phyloP scores from a whole-genome alignment of 2,797 vertebrate species.

The Hydrolagus colliei region DNA sequence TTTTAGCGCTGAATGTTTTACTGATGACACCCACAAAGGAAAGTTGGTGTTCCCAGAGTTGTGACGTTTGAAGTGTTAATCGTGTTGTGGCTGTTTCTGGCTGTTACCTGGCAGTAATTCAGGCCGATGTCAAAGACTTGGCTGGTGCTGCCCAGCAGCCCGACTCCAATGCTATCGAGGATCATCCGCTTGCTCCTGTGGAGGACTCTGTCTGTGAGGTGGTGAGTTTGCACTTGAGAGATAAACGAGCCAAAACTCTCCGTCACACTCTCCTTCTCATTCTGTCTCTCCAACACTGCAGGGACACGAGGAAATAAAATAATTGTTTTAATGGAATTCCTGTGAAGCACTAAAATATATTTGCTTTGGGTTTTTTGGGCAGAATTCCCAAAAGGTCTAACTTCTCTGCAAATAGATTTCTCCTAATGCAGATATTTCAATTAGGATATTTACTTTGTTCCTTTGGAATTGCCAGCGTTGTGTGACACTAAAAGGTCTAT shows the following conservation, averaged over 20 bases:
- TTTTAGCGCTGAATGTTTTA: not conserved
- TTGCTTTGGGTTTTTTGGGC: too few relatives aligned
- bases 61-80: not conserved
- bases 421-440: too few relatives aligned
- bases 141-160: slow-evolving; percentile 73
- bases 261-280: slow-evolving; percentile 64
- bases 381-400: too few relatives aligned
- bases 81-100: not conserved
- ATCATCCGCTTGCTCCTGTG: slow-evolving; percentile 82
- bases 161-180: slow-evolving; percentile 78
- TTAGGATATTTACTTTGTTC: too few relatives aligned
- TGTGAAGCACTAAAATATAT: too few relatives aligned
- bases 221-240: slow-evolving; percentile 52
- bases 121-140: slow-evolving; percentile 66
- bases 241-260: slow-evolving; percentile 74
- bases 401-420: too few relatives aligned
- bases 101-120: slow-evolving; percentile 70
- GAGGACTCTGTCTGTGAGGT: slow-evolving; percentile 57
- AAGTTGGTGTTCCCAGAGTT: not conserved
- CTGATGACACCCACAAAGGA: not conserved
- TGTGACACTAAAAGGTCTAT: too few relatives aligned
- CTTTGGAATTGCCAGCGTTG: too few relatives aligned
- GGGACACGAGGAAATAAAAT: not conserved
- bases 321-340: too few relatives aligned
- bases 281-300: slow-evolving; percentile 51